These are phyloP conservation scores for Aphelinus certus DNA, from an alignment of 1,140 invertebrate species.

Conservation along the genomic window DNA sequence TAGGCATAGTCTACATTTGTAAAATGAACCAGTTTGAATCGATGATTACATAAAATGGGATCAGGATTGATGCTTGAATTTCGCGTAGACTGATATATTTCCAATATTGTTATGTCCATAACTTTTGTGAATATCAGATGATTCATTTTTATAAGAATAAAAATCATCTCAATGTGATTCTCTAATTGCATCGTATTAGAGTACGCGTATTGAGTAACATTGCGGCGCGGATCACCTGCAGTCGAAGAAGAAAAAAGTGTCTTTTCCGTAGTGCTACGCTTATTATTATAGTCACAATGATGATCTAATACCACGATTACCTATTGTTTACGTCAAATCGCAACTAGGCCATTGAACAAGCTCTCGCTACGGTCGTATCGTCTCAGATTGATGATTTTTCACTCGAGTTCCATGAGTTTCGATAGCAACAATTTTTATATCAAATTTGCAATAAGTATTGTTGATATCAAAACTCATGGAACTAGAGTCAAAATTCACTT, in stretches of 20 bases:
- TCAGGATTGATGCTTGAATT: too few species aligned
- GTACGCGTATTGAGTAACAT: background rate
- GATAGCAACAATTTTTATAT: background rate
- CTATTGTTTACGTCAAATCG: constrained; percentile 7
- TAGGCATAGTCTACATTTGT: too few species aligned
- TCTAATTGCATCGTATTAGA: background rate
- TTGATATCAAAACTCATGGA: too few species aligned
- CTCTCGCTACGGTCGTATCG: background rate
- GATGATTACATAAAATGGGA: too few species aligned
- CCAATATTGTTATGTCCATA: too few species aligned
- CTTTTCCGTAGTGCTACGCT: background rate
- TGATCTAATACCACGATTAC: constrained; percentile 5
- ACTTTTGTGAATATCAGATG: too few species aligned
- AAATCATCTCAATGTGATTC: background rate
- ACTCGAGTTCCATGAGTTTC: background rate
- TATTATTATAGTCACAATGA: background rate
- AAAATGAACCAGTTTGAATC: too few species aligned
- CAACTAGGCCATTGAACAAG: constrained; percentile 4
- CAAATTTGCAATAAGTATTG: background rate
- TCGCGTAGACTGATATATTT: too few species aligned
- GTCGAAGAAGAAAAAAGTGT: background rate
- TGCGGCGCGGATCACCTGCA: background rate
- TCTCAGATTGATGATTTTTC: constrained; percentile 4
- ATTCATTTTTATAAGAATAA: background rate
- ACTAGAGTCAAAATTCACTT: too few species aligned